These are phyloP conservation scores for Mirza zaza DNA, from an alignment of 2,113 vertebrate genomes.

Conservation along the genomic window DNA sequence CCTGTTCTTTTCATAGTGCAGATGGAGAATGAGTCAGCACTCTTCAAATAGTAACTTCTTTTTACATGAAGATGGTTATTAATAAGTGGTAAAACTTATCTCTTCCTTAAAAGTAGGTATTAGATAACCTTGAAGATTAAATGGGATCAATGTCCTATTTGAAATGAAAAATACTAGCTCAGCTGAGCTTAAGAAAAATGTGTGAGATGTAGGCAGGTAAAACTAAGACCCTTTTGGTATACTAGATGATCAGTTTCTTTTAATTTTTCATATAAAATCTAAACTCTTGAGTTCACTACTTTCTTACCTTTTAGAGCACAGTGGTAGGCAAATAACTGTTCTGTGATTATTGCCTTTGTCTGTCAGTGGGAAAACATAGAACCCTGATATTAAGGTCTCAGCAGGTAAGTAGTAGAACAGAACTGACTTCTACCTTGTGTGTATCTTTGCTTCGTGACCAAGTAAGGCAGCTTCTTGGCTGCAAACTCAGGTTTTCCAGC, in stretches of 20 bases:
- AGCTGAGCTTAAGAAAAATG: conserved; percentile 18
- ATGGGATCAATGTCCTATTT: not conserved
- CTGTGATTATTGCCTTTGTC: conserved; percentile 11
- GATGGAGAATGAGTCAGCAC: conserved; percentile 69
- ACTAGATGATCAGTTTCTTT: conserved; percentile 8
- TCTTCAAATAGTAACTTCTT: conserved; percentile 63
- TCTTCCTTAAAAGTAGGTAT: conserved; percentile 2
- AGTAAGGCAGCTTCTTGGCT: conserved; percentile 56
- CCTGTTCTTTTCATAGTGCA: conserved; percentile 58
- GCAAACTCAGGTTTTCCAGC: conserved; percentile 49
- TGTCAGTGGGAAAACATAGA: not conserved
- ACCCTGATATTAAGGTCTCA: not conserved
- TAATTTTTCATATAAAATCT: not conserved
- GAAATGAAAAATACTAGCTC: conserved; percentile 37
- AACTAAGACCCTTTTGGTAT: not conserved
- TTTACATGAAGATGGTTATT: conserved; percentile 51
- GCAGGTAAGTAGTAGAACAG: not conserved
- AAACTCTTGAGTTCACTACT: not conserved
- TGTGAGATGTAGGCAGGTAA: not conserved
- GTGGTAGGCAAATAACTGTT: not conserved
- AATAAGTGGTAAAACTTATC: conserved; percentile 43
- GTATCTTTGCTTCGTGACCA: conserved; percentile 59
- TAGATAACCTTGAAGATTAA: conserved; percentile 63
- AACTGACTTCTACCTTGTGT: not conserved
- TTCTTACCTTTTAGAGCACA: not conserved